phyloP scores from a whole-genome alignment of 2,113 vertebrate genomes.

The Epinephelus moara region DNA sequence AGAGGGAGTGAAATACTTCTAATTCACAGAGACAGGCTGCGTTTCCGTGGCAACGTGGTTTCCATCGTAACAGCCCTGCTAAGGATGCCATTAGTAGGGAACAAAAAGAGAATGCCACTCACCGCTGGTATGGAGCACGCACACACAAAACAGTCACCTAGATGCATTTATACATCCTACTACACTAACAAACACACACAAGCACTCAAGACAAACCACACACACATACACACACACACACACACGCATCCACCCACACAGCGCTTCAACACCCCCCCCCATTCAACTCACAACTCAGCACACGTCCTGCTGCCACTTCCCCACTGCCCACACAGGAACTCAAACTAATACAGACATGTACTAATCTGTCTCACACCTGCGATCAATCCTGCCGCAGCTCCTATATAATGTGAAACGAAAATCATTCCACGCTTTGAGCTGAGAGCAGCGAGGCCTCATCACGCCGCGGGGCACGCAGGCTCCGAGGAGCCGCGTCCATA shows the following conservation, averaged over 20 bases:
- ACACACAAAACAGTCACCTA: slow-evolving; percentile 38
- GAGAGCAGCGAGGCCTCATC: neutral
- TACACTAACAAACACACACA: slow-evolving; percentile 30
- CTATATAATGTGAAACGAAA: slow-evolving; percentile 1
- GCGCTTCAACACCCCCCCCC: slow-evolving; percentile 13
- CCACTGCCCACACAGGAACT: slow-evolving; percentile 67
- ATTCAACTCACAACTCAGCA: slow-evolving; percentile 43
- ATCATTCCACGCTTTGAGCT: slow-evolving; percentile 11
- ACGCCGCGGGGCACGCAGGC: neutral
- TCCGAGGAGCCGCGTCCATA: neutral
- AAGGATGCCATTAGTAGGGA: slow-evolving; percentile 84
- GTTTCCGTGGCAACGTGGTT: slow-evolving; percentile 86
- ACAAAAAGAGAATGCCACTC: slow-evolving; percentile 77
- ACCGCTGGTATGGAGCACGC: slow-evolving; percentile 52
- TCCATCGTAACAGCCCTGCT: slow-evolving; percentile 84
- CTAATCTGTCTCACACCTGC: slow-evolving; percentile 64
- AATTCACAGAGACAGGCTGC: slow-evolving; percentile 83
- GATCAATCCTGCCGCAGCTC: slow-evolving; percentile 34
- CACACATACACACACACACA: neutral
- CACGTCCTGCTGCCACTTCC: slow-evolving; percentile 64
- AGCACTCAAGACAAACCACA: slow-evolving; percentile 7
- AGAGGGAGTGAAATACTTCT: slow-evolving; percentile 78
- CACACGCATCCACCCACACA: slow-evolving; percentile 44
- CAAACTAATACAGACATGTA: slow-evolving; percentile 57
- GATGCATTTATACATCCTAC: slow-evolving; percentile 34